These are phyloP conservation scores for Bambusicola thoracicus DNA, from an alignment of 2,113 vertebrate species.

Conservation along the genomic window DNA sequence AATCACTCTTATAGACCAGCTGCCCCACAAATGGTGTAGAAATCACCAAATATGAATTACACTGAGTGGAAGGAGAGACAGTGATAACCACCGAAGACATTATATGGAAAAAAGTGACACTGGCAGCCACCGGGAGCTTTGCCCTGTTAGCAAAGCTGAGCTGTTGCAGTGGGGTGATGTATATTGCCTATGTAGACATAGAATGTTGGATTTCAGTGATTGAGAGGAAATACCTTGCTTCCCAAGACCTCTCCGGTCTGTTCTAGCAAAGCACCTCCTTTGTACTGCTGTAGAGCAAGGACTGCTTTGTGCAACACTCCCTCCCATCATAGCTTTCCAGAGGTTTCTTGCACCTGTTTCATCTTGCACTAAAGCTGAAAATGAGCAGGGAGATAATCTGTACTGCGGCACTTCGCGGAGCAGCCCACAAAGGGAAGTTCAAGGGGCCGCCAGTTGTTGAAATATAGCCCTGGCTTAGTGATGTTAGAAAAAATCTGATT, in stretches of 20 bases:
- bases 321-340: not conserved
- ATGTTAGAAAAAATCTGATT: conserved; percentile 27
- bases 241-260: not conserved
- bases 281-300: not conserved
- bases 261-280: not conserved
- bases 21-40: not conserved
- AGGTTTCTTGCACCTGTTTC: conserved; percentile 38
- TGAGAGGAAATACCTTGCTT: not conserved
- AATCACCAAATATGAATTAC: not conserved
- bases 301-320: conserved; percentile 4
- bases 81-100: not conserved
- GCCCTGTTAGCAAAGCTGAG: not conserved
- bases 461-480: not conserved
- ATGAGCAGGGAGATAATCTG: conserved; percentile 21
- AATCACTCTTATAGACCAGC: not conserved
- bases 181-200: not conserved
- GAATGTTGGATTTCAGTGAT: not conserved
- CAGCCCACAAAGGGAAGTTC: conserved; percentile 18
- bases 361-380: not conserved
- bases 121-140: not conserved
- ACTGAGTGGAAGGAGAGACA: not conserved
- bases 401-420: not conserved
- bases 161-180: not conserved
- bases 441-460: conserved; percentile 43
- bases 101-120: not conserved